Evolutionary conservation across 2,888 invertebrate genomes (phyloP).

Genomic region (Antheraea assamensis): DNA sequence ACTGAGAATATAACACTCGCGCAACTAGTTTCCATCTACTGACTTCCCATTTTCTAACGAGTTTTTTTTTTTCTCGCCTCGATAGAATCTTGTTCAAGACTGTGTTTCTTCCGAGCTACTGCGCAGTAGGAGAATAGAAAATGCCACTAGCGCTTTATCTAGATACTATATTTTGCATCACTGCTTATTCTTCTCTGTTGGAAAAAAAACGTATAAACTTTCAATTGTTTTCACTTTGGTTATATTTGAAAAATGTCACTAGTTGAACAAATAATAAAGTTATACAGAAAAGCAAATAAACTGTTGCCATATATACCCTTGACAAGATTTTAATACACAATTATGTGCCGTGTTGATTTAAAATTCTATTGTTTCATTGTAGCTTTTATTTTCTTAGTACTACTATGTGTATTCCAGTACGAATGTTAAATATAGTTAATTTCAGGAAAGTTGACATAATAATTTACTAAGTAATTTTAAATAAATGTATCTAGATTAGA

Average conservation of each 20-base stretch:
- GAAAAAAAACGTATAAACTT: background rate
- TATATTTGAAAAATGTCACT: background rate
- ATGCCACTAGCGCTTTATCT: slow-evolving; percentile 39
- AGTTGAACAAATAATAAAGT: background rate
- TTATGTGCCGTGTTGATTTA: background rate
- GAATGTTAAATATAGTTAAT: background rate
- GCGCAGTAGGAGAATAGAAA: slow-evolving; percentile 50
- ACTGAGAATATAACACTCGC: slow-evolving; percentile 47
- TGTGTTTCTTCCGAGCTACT: slow-evolving; percentile 55
- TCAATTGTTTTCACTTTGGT: background rate
- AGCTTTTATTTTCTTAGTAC: background rate
- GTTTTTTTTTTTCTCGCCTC: slow-evolving; percentile 71
- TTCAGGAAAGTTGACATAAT: background rate
- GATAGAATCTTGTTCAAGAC: slow-evolving; percentile 49
- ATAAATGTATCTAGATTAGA: background rate
- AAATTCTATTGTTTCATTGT: background rate
- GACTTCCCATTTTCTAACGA: slow-evolving; percentile 80
- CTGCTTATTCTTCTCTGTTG: slow-evolving; percentile 1
- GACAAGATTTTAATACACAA: background rate
- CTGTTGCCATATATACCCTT: no score
- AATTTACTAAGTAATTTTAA: background rate
- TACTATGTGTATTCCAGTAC: background rate
- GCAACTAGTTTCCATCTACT: slow-evolving; percentile 63
- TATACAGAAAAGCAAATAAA: no score
- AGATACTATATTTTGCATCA: slow-evolving; percentile 28